These are phyloP conservation scores for Oxycera nigricornis DNA, from an alignment of 2,888 invertebrate species.

Conservation along the genomic window DNA sequence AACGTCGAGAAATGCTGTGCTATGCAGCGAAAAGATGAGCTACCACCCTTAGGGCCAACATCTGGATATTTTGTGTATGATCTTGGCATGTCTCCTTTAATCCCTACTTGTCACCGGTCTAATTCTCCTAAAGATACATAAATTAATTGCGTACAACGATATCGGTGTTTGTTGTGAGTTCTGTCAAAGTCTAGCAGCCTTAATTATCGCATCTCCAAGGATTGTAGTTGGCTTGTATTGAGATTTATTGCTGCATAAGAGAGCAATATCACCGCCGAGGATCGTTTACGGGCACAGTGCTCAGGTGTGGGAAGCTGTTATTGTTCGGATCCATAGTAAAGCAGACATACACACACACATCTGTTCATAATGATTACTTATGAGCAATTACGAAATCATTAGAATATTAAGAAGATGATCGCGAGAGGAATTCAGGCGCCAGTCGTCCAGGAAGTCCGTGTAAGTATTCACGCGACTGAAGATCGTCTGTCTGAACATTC, in stretches of 20 bases:
- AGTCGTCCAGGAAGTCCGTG: slow-evolving; percentile 18
- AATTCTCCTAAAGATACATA: slow-evolving; percentile 38
- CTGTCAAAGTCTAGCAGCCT: slow-evolving; percentile 28
- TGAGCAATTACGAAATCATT: slow-evolving; percentile 25
- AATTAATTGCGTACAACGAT: slow-evolving; percentile 42
- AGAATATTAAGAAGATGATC: not conserved
- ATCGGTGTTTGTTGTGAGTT: slow-evolving; percentile 41
- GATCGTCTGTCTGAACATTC: not conserved
- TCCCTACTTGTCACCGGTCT: slow-evolving; percentile 34
- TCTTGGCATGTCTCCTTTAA: slow-evolving; percentile 27
- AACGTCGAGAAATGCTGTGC: not conserved
- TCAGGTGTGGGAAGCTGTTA: not conserved
- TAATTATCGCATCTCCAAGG: slow-evolving; percentile 9
- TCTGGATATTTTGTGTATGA: not conserved
- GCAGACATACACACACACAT: too few species aligned
- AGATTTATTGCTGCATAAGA: slow-evolving; percentile 3
- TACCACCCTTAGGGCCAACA: not conserved
- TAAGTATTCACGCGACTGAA: not conserved
- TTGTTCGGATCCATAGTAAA: not conserved
- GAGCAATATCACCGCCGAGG: not conserved
- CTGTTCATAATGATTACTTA: slow-evolving; percentile 30
- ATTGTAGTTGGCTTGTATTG: not conserved
- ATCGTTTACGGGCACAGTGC: slow-evolving; percentile 13
- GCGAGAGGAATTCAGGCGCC: slow-evolving; percentile 28
- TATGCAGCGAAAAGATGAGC: not conserved